These are phyloP conservation scores for Eristalis tenax DNA, from an alignment of 2,888 invertebrate genomes.

Conservation along the genomic window DNA sequence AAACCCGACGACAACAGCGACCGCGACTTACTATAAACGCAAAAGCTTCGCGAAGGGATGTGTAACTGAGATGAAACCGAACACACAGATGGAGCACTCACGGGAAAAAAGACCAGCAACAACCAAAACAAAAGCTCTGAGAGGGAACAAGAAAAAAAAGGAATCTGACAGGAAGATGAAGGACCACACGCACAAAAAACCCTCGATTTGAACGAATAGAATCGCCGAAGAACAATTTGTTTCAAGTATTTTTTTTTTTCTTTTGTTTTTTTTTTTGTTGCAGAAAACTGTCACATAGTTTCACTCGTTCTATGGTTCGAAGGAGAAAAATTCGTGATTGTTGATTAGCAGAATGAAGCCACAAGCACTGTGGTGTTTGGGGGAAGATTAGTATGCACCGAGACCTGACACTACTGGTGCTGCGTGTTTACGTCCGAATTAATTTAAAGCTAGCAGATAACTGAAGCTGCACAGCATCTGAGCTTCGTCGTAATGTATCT, in stretches of 20 bases:
- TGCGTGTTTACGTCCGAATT: conserved; percentile 77
- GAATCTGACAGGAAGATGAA: conserved; percentile 40
- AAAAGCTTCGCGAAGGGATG: conserved; percentile 49
- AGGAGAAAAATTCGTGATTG: conserved; percentile 3
- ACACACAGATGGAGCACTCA: neutral
- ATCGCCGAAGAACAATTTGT: neutral
- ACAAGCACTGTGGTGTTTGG: conserved; percentile 24
- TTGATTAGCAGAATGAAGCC: neutral
- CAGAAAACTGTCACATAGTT: conserved; percentile 28
- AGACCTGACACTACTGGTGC: conserved; percentile 4
- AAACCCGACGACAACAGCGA: conserved; percentile 16
- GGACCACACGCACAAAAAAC: neutral
- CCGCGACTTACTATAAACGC: conserved; percentile 35
- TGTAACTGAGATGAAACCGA: neutral
- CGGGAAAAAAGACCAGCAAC: neutral
- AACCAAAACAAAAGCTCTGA: conserved; percentile 26
- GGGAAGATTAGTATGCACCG: conserved; percentile 4
- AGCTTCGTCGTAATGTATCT: conserved; percentile 48
- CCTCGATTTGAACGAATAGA: conserved; percentile 20
- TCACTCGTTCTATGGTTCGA: neutral
- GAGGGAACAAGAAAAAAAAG: conserved; percentile 18
- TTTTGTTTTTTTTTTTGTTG: neutral
- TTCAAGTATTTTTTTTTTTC: conserved; percentile 33
- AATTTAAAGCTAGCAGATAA: conserved; percentile 79
- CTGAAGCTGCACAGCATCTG: conserved; percentile 75